Evolutionary conservation across 2,113 vertebrate species (phyloP).

Genomic region (Motacilla alba): DNA sequence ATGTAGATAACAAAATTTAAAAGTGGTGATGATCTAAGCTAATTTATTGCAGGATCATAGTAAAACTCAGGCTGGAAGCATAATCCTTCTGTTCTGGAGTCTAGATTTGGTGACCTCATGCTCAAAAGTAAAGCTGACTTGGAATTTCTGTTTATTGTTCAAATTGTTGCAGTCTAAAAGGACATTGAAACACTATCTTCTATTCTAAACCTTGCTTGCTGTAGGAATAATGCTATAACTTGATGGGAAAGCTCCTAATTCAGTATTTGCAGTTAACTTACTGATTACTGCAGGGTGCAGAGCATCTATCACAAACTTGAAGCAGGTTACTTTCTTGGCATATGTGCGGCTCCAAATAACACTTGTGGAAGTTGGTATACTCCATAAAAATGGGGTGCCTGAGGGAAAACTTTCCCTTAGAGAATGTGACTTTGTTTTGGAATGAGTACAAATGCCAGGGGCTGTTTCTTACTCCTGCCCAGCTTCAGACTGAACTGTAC

Average conservation of each 20-base stretch:
- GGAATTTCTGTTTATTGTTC: background rate
- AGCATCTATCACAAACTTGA: background rate
- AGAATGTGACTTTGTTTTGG: background rate
- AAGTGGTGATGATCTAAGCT: background rate
- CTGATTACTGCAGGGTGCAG: background rate
- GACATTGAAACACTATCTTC: background rate
- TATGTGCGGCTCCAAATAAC: background rate
- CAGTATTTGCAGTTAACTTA: background rate
- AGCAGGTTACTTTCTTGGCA: background rate
- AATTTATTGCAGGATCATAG: background rate
- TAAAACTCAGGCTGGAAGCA: background rate
- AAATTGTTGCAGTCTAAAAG: background rate
- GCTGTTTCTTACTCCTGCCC: background rate
- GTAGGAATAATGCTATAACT: background rate
- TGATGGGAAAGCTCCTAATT: background rate
- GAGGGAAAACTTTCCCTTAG: background rate
- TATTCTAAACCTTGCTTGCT: background rate
- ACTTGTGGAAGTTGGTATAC: background rate
- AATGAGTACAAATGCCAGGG: background rate
- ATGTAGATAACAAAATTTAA: background rate
- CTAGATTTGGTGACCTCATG: background rate
- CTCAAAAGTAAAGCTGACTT: background rate
- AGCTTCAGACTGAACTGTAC: background rate
- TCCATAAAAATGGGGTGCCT: background rate
- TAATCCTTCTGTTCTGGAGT: background rate